A percentile compares a stretch with the other conserved stretches of the same genome.
Conservation (phyloP, 2,888 invertebrate species). For the Aphidoletes aphidimyza region DNA sequence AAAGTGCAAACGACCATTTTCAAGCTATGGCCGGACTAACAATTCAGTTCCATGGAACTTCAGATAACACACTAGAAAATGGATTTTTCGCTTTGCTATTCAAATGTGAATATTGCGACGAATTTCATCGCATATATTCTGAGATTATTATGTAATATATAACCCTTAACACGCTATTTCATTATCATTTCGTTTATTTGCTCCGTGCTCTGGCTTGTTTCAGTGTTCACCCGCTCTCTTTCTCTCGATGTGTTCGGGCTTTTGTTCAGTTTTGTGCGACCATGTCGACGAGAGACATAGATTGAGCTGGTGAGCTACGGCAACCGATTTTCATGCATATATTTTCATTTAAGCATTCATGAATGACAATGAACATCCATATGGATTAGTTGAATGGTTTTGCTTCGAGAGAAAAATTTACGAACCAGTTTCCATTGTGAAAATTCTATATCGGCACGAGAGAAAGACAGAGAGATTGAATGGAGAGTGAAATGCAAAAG, state of each 20-base stretch:
- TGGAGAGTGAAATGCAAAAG: neutral
- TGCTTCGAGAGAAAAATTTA: constrained; percentile 9
- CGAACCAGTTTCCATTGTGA: neutral
- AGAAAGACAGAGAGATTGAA: too few species aligned
- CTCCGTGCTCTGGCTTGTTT: neutral
- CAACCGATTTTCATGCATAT: constrained; percentile 44
- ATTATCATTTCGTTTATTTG: constrained; percentile 53
- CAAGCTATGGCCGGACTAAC: neutral
- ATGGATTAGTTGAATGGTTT: constrained; percentile 43
- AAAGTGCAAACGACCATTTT: constrained; percentile 20
- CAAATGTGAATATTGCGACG: constrained; percentile 44
- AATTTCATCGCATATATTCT: constrained; percentile 53
- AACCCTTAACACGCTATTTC: constrained; percentile 53
- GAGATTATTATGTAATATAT: constrained; percentile 54
- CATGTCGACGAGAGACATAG: too few species aligned
- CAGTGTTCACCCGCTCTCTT: neutral
- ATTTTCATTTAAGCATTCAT: constrained; percentile 53
- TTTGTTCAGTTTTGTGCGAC: neutral
- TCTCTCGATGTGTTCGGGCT: neutral
- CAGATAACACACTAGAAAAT: neutral
- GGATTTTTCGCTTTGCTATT: neutral
- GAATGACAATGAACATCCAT: constrained; percentile 54
- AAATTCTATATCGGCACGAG: too few species aligned
- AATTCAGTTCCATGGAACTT: neutral
- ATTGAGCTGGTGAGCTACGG: too few species aligned